Percentiles rank a stretch among this genome's conserved stretches.
phyloP scores from a whole-genome alignment of 2,113 vertebrate genomes.

The Cnemophilus loriae region DNA sequence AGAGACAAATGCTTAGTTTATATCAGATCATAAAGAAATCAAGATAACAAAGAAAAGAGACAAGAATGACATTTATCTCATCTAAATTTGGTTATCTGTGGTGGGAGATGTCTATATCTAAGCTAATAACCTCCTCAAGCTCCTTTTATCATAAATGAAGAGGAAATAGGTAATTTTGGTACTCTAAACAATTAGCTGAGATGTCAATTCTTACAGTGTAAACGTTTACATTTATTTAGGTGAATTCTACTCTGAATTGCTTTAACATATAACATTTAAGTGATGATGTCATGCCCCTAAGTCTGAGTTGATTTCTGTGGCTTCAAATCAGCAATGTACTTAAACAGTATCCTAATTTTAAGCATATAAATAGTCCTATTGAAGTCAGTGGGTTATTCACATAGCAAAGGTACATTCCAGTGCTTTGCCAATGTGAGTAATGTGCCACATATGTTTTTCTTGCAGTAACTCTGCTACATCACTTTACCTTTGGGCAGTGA shows the following conservation, averaged over 20 bases:
- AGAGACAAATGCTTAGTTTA: neutral
- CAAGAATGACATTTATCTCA: neutral
- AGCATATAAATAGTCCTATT: neutral
- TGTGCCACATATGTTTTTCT: conserved; percentile 1
- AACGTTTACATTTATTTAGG: neutral
- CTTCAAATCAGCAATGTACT: neutral
- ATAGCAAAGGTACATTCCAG: neutral
- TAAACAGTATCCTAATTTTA: neutral
- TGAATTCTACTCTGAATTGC: neutral
- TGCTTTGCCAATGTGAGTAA: neutral
- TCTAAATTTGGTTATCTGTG: neutral
- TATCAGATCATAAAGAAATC: neutral
- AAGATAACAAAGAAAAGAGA: neutral
- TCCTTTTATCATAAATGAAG: neutral
- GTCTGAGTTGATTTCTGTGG: neutral
- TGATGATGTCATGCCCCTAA: neutral
- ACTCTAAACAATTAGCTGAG: neutral
- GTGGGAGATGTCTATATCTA: neutral
- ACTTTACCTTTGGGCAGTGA: conserved; percentile 14
- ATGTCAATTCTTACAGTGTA: neutral
- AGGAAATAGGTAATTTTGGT: neutral
- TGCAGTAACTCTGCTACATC: conserved; percentile 10
- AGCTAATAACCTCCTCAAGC: neutral
- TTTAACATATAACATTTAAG: neutral
- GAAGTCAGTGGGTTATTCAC: neutral